Evolutionary conservation across 1,140 invertebrate genomes (phyloP).

Genomic region (Leguminivora glycinivorella): DNA sequence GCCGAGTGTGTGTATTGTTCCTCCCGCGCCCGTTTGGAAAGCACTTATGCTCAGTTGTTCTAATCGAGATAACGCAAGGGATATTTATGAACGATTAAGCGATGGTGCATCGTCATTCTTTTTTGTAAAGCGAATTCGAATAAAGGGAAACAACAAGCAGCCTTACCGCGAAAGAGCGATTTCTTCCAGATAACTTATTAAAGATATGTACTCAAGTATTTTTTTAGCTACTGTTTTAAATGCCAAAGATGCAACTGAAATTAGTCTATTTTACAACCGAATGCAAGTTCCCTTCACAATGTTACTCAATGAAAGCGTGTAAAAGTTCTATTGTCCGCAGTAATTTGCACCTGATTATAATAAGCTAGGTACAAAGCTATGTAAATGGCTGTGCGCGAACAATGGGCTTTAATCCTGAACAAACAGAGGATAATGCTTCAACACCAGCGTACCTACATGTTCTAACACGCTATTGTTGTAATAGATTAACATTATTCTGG

Average conservation of each 20-base stretch:
- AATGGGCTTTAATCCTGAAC: slow-evolving; percentile 26
- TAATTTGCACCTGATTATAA: no score
- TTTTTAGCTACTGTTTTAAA: not conserved
- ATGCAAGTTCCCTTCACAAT: no score
- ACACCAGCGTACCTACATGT: not conserved
- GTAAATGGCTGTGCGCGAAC: slow-evolving; percentile 7
- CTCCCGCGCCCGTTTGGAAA: slow-evolving; percentile 63
- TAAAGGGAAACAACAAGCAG: no score
- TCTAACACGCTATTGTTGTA: not conserved
- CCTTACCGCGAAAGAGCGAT: no score
- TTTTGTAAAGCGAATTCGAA: not conserved
- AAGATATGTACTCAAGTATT: not conserved
- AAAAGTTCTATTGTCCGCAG: no score
- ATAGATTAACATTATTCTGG: not conserved
- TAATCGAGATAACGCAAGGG: slow-evolving; percentile 68
- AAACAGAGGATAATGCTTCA: slow-evolving; percentile 17
- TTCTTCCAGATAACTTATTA: no score
- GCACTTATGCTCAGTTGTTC: slow-evolving; percentile 66
- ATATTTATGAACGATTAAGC: slow-evolving; percentile 27
- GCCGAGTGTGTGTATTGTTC: slow-evolving; percentile 68
- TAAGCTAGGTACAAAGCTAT: slow-evolving; percentile 2
- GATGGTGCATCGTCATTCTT: not conserved
- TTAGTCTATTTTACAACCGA: no score
- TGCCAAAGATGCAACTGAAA: no score
- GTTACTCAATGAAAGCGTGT: no score